phyloP scores from a whole-genome alignment of 2,888 invertebrate genomes.

The Lysandra bellargus region DNA sequence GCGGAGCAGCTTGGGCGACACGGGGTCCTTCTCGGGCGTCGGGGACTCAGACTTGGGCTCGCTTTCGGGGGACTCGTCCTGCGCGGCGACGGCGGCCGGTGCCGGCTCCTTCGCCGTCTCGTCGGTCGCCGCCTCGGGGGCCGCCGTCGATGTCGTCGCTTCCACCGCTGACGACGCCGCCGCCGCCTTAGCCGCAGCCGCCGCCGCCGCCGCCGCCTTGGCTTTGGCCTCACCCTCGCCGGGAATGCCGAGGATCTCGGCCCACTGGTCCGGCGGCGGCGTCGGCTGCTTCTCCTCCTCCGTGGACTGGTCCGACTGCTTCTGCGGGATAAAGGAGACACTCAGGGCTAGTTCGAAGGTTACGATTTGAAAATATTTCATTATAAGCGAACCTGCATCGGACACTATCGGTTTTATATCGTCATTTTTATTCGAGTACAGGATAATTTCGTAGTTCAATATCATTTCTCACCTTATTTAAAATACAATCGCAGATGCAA shows the following conservation, averaged over 20 bases:
- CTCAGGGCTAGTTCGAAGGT: conserved; percentile 34
- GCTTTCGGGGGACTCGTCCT: conserved; percentile 43
- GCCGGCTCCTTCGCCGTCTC: conserved; percentile 44
- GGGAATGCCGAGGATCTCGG: conserved; percentile 72
- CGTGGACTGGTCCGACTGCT: conserved; percentile 46
- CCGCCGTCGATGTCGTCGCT: conserved; percentile 32
- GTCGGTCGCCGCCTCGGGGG: conserved; percentile 47
- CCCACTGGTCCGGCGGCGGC: conserved; percentile 74
- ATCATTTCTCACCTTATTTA: conserved; percentile 21
- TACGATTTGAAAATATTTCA: conserved; percentile 7
- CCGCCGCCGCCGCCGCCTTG: conserved; percentile 40
- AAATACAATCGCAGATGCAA: conserved; percentile 25
- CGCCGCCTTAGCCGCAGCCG: not conserved
- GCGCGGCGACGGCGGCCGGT: conserved; percentile 40
- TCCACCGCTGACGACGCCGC: conserved; percentile 39
- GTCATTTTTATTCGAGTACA: not conserved
- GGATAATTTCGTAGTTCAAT: not conserved
- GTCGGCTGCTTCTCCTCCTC: conserved; percentile 71
- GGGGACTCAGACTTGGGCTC: conserved; percentile 44
- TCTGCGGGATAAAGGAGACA: conserved; percentile 48
- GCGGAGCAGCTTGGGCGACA: conserved; percentile 62
- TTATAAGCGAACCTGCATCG: conserved; percentile 62
- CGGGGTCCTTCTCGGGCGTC: conserved; percentile 52
- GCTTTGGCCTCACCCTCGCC: conserved; percentile 52
- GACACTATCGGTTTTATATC: conserved; percentile 47